Base-by-base conservation (phyloP, 2,888 invertebrate species). In the Hylaea fasciaria region DNA sequence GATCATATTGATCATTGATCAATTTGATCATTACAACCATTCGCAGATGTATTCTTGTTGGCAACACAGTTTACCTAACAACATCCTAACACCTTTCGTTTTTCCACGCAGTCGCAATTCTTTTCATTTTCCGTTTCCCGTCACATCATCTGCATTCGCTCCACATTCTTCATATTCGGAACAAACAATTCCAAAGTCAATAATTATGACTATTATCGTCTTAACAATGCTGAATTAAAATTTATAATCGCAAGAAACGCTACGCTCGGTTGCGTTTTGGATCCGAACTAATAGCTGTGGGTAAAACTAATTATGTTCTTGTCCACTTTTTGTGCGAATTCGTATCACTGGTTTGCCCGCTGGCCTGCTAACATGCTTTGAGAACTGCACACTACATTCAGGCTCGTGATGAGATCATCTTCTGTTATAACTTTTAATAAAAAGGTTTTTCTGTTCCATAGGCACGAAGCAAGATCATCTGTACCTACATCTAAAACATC, bases 181-280 rank as follows among this genome's bases (percentile, higher is more conserved):
- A 48, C 51, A 59, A 57, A 28, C 47, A 41, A 57, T 64, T 62
- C 49, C 54, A 55, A 53, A 60, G 47, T 37, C 17, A 54, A 55
- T 57, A 48, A 62, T 62, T 51, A 65, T 57, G 50, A 59, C 45
- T 45, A 55, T 47, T 35, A 64, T 44, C 50, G 48, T 57, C 53
- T 56, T 50, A 57, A 60, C 50, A 64, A 62, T 56, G 57, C 51
- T 57, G 54, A 64, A 58, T 66, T 61, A 52, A 52, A 64, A 58
- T 63, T 64, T 60, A 52, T 56, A 69, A 68, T 68, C 44, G 52
- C 43, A 46, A 52, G 60, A 62, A 65, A 65, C 58, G 63, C 63
- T 40, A 39, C 62, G 66, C 63, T 54, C 48, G 61, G 54, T 28
- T 64, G 64, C 46, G 53, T 67, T 68, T 70, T 49, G 54, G 61